Base-by-base conservation (phyloP, 2,888 invertebrate species). In the Ferdinandea cuprea region DNA sequence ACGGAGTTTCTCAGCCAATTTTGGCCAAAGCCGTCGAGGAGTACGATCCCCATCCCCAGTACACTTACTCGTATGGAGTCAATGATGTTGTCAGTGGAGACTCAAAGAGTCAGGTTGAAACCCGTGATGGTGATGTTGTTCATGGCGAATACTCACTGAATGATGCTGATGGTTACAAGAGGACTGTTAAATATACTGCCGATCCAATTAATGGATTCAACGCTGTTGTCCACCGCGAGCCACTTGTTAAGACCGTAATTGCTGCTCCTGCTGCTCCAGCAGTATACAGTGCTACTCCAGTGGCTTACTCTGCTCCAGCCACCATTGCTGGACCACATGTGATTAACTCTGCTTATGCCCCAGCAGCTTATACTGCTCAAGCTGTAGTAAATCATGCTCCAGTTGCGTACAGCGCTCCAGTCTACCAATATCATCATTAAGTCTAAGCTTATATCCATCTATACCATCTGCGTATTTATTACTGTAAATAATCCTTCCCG, bases 111-210 rank as follows among this genome's bases (percentile, higher is more conserved):
- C 90, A 91, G 84, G 86, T 87, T 17, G 91, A 91, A 81, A 88
- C 88, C 30, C 90, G 91, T 32, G 89, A 90, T 85, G 91, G 91
- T 17, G 90, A 91, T 85, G 87, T 89, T 21, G 91, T 91, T 1
- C 88, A 88, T 83, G 91, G 91, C 35, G 89, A 89, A 68, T 91
- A 91, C 85, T 90, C 90, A 0, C 78, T 91, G 66, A 86, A 89
- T 54, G 91, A 91, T 86, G 86, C 91, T 42, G 91, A 91, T 87
- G 91, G 91, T 11, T 89, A 85, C 81, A 88, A 88, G 85, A 88
- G 90, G 37, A 88, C 87, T 15, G 91, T 90, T 2, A 88, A 88
- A 17, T 90, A 90, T 72, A 89, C 89, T 37, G 89, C 90, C 13
- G 90, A 90, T 85, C 86, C 89, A 32, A 83, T 89, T 28, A 87